A percentile compares a stretch with the other conserved stretches of the same genome.
phyloP scores from a whole-genome alignment of 2,113 vertebrate genomes.

The Puntigrus tetrazona region DNA sequence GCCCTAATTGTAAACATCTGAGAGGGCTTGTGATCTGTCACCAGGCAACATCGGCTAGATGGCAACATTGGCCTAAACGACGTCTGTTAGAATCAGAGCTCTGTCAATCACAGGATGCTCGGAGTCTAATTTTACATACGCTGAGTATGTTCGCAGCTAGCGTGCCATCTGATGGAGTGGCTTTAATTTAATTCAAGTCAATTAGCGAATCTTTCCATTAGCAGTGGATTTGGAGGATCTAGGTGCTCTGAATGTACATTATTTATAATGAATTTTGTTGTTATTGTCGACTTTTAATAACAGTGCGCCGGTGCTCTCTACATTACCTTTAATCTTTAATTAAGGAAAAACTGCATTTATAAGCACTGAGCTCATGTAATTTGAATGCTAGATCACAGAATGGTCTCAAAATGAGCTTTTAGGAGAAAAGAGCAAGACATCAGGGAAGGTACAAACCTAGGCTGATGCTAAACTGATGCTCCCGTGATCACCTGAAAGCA shows the following conservation, averaged over 20 bases:
- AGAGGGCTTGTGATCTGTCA: conserved; percentile 59
- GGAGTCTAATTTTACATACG: not conserved
- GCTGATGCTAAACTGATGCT: not conserved
- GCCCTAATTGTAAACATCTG: conserved; percentile 76
- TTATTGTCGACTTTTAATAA: not conserved
- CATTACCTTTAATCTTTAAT: not conserved
- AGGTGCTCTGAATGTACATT: not conserved
- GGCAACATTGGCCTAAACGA: conserved; percentile 66
- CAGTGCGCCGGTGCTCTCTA: not conserved
- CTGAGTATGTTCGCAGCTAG: conserved; percentile 32
- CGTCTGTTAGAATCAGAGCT: conserved; percentile 69
- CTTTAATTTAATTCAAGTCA: conserved; percentile 1
- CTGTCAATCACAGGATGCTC: conserved; percentile 56
- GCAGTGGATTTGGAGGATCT: conserved; percentile 5
- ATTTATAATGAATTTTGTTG: not conserved
- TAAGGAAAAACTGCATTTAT: not conserved
- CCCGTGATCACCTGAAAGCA: not conserved
- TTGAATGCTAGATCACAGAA: not conserved
- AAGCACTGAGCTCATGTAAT: not conserved
- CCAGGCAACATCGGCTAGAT: conserved; percentile 47
- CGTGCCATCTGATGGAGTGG: conserved; percentile 5
- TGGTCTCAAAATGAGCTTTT: not conserved
- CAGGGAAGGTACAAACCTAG: not conserved
- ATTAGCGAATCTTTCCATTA: conserved; percentile 5
- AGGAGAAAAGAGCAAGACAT: not conserved